Percentiles rank a stretch among this genome's conserved stretches.
phyloP scores from a whole-genome alignment of 2,797 vertebrate genomes.

The Cynopterus sphinx region DNA sequence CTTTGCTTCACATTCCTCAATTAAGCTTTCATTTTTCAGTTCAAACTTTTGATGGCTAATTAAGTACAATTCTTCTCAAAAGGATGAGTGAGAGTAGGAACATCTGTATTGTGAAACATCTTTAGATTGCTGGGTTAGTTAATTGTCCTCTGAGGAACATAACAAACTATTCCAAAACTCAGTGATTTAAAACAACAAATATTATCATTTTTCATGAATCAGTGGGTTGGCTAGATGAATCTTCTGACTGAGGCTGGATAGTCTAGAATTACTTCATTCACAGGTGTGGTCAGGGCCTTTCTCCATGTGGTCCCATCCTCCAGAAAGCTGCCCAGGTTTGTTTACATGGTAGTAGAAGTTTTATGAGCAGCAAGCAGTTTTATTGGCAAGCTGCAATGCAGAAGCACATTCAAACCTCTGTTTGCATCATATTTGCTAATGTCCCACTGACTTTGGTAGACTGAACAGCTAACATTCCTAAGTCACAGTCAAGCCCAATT shows the following conservation, averaged over 20 bases:
- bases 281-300: background rate
- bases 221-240: background rate
- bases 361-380: background rate
- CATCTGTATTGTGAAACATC: background rate
- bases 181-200: background rate
- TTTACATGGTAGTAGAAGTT: background rate
- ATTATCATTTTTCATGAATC: background rate
- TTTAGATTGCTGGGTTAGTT: constrained; percentile 35
- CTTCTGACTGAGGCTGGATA: background rate
- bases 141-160: constrained; percentile 12
- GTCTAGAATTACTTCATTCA: background rate
- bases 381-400: background rate
- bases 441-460: background rate
- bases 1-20: background rate
- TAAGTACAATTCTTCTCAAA: background rate
- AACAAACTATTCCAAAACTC: background rate
- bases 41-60: background rate
- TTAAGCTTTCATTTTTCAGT: constrained; percentile 19
- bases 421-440: background rate
- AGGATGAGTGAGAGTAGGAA: background rate
- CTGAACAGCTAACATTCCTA: no score
- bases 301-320: background rate
- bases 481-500: background rate
- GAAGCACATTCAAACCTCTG: background rate
- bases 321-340: background rate